Conservation (phyloP, 2,113 vertebrate genomes). For the Equus przewalskii region DNA sequence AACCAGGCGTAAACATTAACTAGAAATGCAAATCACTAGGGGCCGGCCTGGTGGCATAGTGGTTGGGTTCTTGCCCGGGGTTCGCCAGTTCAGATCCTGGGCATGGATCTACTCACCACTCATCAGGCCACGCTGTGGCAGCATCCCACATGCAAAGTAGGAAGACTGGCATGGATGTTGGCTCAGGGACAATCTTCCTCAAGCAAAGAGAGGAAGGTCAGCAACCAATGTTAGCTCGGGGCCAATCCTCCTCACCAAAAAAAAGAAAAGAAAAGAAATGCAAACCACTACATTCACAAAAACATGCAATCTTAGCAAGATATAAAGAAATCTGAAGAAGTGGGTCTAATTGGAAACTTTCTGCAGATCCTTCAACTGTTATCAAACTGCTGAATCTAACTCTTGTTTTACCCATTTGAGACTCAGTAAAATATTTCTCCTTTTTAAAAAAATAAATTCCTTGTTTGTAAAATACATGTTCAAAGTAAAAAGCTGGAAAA, state of each 20-base stretch:
- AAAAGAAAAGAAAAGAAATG: neutral
- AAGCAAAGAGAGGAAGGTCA: too few species aligned
- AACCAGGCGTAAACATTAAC: neutral
- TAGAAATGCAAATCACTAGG: slow-evolving; percentile 2
- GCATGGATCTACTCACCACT: too few species aligned
- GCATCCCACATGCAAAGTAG: too few species aligned
- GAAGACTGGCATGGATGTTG: too few species aligned
- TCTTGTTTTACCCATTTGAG: neutral
- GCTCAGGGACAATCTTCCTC: too few species aligned
- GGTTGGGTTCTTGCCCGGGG: too few species aligned
- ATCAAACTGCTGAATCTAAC: neutral
- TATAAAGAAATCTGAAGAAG: neutral
- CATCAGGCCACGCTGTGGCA: too few species aligned
- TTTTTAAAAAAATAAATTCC: neutral
- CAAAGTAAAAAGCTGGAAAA: slow-evolving; percentile 18
- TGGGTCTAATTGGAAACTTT: neutral
- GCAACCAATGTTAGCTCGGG: too few species aligned
- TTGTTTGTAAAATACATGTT: slow-evolving; percentile 23
- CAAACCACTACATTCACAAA: slow-evolving; percentile 15
- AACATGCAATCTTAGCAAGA: neutral
- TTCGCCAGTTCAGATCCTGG: too few species aligned
- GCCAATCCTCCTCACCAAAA: too few species aligned
- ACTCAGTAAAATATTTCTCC: neutral
- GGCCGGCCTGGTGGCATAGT: too few species aligned
- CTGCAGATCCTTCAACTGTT: neutral